Percentiles rank a stretch among this genome's conserved stretches.
These are phyloP conservation scores for Heliconius eleuchia DNA, from an alignment of 1,140 invertebrate species.

Conservation along the genomic window DNA sequence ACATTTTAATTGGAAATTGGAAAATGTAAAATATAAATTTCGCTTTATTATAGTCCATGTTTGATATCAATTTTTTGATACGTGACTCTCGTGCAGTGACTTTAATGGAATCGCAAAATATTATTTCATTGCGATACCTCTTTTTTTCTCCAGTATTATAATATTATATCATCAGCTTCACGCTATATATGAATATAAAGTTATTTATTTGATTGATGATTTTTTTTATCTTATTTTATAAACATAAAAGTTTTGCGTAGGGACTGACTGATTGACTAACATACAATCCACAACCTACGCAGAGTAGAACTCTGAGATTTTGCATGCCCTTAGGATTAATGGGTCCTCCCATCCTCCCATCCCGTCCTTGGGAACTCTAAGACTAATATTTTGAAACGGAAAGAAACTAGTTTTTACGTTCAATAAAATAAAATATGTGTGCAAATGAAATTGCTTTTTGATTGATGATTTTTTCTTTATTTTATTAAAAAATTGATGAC, in stretches of 20 bases:
- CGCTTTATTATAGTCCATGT: slow-evolving; percentile 11
- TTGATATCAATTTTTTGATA: slow-evolving; percentile 14
- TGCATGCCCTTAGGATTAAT: no score
- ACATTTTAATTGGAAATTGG: background rate
- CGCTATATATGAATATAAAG: background rate
- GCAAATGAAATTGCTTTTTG: no score
- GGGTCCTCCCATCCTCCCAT: no score
- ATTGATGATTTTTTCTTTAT: background rate
- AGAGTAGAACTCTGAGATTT: no score
- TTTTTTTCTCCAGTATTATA: background rate
- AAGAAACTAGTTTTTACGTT: no score
- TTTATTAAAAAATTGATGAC: background rate
- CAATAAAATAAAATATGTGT: no score
- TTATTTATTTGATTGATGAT: background rate
- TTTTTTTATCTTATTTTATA: no score
- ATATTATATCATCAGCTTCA: background rate
- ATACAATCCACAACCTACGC: no score
- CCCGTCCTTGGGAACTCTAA: no score
- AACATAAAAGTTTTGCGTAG: no score
- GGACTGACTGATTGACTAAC: no score
- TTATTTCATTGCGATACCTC: background rate
- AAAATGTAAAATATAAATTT: slow-evolving; percentile 8
- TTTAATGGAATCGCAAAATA: background rate
- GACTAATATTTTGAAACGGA: no score
- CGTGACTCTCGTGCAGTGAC: background rate